Percentiles rank a stretch among this genome's conserved stretches.
These are phyloP conservation scores for Eupithecia inturbata DNA, from an alignment of 2,888 invertebrate species.

Conservation along the genomic window DNA sequence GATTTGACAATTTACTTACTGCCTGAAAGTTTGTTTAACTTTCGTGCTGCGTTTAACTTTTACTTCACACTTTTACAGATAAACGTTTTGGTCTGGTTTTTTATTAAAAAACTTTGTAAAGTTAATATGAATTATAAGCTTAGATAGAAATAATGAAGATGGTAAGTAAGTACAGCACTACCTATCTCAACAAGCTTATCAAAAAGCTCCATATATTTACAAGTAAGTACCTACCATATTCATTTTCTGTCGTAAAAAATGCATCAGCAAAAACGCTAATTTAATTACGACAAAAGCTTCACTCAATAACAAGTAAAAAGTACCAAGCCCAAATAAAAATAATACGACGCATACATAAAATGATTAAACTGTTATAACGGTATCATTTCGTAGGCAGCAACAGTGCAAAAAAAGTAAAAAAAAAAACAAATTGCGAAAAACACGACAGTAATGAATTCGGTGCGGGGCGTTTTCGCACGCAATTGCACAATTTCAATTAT, in stretches of 20 bases:
- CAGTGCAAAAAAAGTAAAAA: constrained; percentile 56
- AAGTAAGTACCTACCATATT: not conserved
- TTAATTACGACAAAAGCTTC: constrained; percentile 35
- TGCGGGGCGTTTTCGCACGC: constrained; percentile 79
- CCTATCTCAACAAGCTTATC: not conserved
- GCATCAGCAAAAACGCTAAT: constrained; percentile 19
- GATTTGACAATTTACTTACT: not conserved
- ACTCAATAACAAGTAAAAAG: constrained; percentile 21
- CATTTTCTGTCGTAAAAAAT: constrained; percentile 22
- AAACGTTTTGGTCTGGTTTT: too few relatives aligned
- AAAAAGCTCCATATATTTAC: not conserved
- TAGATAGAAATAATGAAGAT: not conserved
- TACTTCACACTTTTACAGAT: too few relatives aligned
- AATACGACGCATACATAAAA: constrained; percentile 63
- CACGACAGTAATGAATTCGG: constrained; percentile 79
- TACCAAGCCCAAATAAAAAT: constrained; percentile 40
- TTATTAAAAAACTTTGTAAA: not conserved
- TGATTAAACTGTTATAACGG: constrained; percentile 72
- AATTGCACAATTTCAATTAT: constrained; percentile 85
- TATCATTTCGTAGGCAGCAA: constrained; percentile 66
- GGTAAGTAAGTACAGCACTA: too few relatives aligned
- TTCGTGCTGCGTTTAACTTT: too few relatives aligned
- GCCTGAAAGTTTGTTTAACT: too few relatives aligned
- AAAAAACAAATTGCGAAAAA: constrained; percentile 72
- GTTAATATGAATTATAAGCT: not conserved